phyloP scores from a whole-genome alignment of 1,140 invertebrate genomes.

The Helicoverpa armigera region DNA sequence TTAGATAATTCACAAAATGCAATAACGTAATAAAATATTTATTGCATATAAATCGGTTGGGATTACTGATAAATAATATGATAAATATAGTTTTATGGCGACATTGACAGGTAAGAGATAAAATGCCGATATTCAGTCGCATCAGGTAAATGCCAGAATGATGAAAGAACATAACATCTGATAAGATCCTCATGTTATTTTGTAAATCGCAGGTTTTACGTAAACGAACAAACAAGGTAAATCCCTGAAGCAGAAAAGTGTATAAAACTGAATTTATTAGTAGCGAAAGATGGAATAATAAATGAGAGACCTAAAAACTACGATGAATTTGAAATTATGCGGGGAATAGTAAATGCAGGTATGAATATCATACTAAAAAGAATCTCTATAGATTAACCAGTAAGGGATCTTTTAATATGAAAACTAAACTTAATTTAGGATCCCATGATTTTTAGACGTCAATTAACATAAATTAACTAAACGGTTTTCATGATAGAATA shows the following conservation, averaged over 20 bases:
- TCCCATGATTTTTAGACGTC: no score
- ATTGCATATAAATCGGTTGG: slow-evolving; percentile 23
- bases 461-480: no score
- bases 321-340: slow-evolving; percentile 14
- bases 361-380: background rate
- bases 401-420: background rate
- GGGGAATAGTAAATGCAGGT: background rate
- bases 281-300: slow-evolving; percentile 19
- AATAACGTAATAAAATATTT: slow-evolving; percentile 24
- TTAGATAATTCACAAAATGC: slow-evolving; percentile 21
- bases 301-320: slow-evolving; percentile 9
- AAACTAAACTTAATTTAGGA: background rate
- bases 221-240: background rate
- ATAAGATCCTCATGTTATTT: background rate
- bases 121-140: slow-evolving; percentile 8
- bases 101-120: background rate
- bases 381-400: background rate
- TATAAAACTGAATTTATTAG: slow-evolving; percentile 3
- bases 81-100: background rate
- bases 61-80: slow-evolving; percentile 7
- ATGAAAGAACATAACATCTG: background rate
- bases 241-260: slow-evolving; percentile 4
- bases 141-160: slow-evolving; percentile 8
- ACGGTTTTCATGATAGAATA: no score
- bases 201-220: background rate